These are phyloP conservation scores for Drosophila baimaii DNA, from an alignment of 1,140 invertebrate species.

Conservation along the genomic window DNA sequence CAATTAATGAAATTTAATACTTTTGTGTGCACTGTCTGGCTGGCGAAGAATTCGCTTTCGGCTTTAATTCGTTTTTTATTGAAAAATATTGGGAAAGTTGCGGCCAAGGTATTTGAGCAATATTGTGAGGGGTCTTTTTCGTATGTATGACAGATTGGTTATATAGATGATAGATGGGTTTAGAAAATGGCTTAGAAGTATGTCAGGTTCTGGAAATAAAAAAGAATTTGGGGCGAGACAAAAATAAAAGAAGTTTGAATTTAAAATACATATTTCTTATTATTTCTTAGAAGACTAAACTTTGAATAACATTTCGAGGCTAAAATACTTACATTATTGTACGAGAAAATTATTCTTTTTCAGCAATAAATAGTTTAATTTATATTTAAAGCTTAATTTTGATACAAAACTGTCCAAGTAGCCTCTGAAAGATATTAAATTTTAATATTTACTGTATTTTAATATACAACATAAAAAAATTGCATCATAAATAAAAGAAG, in stretches of 20 bases:
- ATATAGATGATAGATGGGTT: constrained; percentile 30
- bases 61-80: constrained; percentile 23
- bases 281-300: neutral
- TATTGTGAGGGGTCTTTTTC: neutral
- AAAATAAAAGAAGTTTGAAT: neutral
- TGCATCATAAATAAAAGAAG: neutral
- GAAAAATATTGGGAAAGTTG: constrained; percentile 41
- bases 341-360: too few species aligned
- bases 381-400: too few species aligned
- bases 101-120: constrained; percentile 18
- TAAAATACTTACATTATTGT: neutral
- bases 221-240: neutral
- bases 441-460: too few species aligned
- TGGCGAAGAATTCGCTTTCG: constrained; percentile 14
- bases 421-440: too few species aligned
- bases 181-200: constrained; percentile 8
- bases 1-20: constrained; percentile 83
- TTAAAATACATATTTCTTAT: neutral
- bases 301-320: neutral
- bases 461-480: neutral
- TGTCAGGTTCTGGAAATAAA: neutral
- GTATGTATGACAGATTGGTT: constrained; percentile 11
- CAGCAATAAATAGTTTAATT: too few species aligned
- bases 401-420: too few species aligned
- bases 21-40: constrained; percentile 65